A percentile compares a stretch with the other conserved stretches of the same genome.
Evolutionary conservation across 2,888 invertebrate genomes (phyloP).

Genomic region (Agriopis aurantiaria): DNA sequence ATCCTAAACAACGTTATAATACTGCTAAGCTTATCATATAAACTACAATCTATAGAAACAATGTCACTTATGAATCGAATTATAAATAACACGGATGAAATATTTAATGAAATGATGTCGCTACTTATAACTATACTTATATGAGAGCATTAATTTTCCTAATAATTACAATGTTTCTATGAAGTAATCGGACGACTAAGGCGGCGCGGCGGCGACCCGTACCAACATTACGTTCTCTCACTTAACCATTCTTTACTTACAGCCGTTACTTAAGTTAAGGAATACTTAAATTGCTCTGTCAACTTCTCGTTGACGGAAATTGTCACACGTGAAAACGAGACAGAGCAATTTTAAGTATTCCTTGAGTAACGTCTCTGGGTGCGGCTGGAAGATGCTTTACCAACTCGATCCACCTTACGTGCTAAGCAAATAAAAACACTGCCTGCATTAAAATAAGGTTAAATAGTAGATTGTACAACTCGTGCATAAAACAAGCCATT

Average conservation of each 20-base stretch:
- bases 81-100: conserved; percentile 25
- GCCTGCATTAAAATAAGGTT: neutral
- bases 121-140: conserved; percentile 54
- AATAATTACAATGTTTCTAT: conserved; percentile 33
- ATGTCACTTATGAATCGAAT: conserved; percentile 38
- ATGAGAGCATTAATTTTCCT: conserved; percentile 59
- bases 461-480: neutral
- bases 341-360: no score
- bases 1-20: conserved; percentile 72
- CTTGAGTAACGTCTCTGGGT: no score
- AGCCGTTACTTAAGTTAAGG: no score
- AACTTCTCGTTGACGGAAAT: no score
- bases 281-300: no score
- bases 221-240: conserved; percentile 42
- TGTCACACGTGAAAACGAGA: no score
- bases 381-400: no score
- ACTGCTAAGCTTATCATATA: conserved; percentile 76
- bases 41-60: conserved; percentile 46
- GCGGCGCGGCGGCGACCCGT: conserved; percentile 53
- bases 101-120: conserved; percentile 38
- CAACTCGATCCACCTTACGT: neutral
- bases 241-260: conserved; percentile 31
- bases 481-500: no score
- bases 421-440: neutral
- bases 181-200: conserved; percentile 26